These are phyloP conservation scores for Nasonia giraulti DNA, from an alignment of 1,140 invertebrate genomes.

Conservation along the genomic window DNA sequence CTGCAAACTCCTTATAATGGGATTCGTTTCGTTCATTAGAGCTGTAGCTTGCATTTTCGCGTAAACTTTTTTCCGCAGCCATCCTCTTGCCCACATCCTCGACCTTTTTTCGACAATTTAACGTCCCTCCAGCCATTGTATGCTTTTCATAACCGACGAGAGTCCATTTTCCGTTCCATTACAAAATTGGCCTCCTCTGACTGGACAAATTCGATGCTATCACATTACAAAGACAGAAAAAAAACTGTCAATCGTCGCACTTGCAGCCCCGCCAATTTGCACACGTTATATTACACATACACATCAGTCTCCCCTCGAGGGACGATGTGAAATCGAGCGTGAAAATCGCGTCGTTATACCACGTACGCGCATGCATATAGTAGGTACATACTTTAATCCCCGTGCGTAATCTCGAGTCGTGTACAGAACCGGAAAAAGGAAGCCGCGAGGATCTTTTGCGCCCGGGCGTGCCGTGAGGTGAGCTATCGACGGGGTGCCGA, in stretches of 20 bases:
- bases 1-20: not conserved
- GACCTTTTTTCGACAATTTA: not conserved
- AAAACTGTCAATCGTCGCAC: constrained; percentile 30
- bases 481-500: not conserved
- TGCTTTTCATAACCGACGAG: constrained; percentile 8
- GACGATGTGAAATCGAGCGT: constrained; percentile 40
- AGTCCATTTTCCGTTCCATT: not conserved
- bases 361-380: not conserved
- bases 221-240: constrained; percentile 47
- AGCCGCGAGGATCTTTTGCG: not conserved
- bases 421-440: not conserved
- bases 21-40: not conserved
- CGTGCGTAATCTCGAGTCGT: constrained; percentile 3
- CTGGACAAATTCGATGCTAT: constrained; percentile 67
- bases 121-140: not conserved
- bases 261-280: constrained; percentile 26
- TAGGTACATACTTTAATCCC: constrained; percentile 6
- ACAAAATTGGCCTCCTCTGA: constrained; percentile 52
- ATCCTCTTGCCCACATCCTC: not conserved
- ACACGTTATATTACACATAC: not conserved
- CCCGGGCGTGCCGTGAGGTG: not conserved
- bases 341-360: constrained; percentile 26
- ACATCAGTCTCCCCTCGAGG: not conserved
- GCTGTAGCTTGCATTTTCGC: too few species aligned
- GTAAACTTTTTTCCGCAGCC: not conserved